These are phyloP conservation scores for Dasyurus viverrinus DNA, from an alignment of 2,113 vertebrate genomes.

Conservation along the genomic window DNA sequence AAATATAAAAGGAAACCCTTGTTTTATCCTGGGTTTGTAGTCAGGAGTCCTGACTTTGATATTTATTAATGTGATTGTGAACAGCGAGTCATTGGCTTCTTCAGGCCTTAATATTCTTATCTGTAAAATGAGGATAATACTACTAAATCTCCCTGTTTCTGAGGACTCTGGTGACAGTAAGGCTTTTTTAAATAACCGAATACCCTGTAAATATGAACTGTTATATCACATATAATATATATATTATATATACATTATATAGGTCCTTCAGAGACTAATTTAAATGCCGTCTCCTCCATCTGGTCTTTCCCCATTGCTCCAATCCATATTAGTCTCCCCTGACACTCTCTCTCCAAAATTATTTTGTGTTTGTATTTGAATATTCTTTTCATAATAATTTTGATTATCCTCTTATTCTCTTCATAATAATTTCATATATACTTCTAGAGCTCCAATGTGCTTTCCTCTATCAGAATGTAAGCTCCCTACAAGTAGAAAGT, in stretches of 20 bases:
- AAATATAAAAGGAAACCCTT: not conserved
- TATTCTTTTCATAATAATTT: not conserved
- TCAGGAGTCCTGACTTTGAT: not conserved
- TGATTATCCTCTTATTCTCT: no score
- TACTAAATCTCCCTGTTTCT: not conserved
- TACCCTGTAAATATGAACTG: not conserved
- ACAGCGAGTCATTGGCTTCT: not conserved
- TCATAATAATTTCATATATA: not conserved
- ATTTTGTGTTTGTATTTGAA: not conserved
- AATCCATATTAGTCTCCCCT: not conserved
- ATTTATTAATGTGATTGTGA: not conserved
- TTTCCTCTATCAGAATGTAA: not conserved
- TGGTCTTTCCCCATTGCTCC: not conserved
- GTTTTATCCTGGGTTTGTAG: not conserved
- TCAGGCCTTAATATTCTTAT: not conserved
- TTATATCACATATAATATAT: not conserved
- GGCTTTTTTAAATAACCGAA: not conserved
- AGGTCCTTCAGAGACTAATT: no score
- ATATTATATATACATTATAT: no score
- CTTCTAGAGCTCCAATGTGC: not conserved
- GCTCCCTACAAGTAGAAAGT: not conserved
- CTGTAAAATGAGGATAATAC: not conserved
- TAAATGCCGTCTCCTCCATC: not conserved
- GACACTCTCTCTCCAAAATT: not conserved
- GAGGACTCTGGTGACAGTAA: not conserved